Base-by-base conservation (phyloP, 2,888 invertebrate species). In the Platynereis dumerilii region DNA sequence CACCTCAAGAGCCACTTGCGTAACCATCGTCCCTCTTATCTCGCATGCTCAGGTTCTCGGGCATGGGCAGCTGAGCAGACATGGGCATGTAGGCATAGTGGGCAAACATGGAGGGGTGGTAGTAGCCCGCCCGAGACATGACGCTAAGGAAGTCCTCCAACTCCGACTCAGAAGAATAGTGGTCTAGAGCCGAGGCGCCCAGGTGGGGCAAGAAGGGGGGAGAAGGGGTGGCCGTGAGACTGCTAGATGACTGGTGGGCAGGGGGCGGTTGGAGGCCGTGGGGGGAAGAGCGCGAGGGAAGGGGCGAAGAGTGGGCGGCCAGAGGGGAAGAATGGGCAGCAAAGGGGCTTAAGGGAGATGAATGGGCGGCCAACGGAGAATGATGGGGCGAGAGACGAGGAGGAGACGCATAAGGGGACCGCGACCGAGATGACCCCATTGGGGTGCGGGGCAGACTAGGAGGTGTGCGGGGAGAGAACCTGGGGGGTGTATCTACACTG, bases 401-500 rank as follows among this genome's bases (percentile, higher is more conserved):
- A 52, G 44, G 61, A 3, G 61, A 61, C 24, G 24, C 54, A 42
- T 61, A 61, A 1, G 61, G 61, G 22, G 61, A 61, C 15, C 52
- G 60, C 34, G 53, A 28, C 22, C 28, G 42, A 34, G 54, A 54
- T 42, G 60, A 52, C 3, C 28, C 17, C 27, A 17, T n/a, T 2
- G 55, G 55, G 27, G 55, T 55, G 17, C 55, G 55, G 5, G 55
- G 55, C 27, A 26, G 53, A 29, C 44, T 60, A 24, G 61, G 56
- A 10, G 48, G 45, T 2, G 56, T 44, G 20, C 28, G n/a, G 17
- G 29, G 12, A 20, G 34, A 44, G 39, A 22, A 28, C 15, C 29
- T 63, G 0, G 69, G 69, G 3, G 69, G 69, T n/a, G 66, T 64
- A 58, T 69, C 69, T 20, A 69, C 17, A 39, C 60, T 66, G 52